phyloP scores from a whole-genome alignment of 2,797 vertebrate genomes.

The Chanos chanos region DNA sequence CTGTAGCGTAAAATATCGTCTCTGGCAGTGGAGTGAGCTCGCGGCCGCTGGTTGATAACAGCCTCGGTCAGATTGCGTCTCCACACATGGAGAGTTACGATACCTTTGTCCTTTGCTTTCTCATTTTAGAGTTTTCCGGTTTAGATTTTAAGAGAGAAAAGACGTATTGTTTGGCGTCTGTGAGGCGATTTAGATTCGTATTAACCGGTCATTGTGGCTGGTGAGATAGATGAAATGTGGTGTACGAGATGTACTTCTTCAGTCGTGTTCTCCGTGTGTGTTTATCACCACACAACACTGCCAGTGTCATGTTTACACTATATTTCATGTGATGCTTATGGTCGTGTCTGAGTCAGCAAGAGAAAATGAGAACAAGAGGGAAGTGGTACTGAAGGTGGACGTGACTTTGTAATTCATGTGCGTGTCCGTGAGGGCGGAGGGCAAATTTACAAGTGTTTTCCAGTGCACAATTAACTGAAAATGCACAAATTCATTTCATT shows the following conservation, averaged over 20 bases:
- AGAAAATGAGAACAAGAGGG: no score
- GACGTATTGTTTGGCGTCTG: not conserved
- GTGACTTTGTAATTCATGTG: no score
- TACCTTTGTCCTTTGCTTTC: slow-evolving; percentile 12
- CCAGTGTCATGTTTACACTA: slow-evolving; percentile 26
- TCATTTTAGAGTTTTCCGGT: not conserved
- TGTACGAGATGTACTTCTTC: slow-evolving; percentile 4
- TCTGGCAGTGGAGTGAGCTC: no score
- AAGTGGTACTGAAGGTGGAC: not conserved
- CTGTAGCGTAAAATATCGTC: no score
- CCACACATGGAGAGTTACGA: not conserved
- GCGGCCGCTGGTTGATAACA: no score
- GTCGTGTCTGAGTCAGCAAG: not conserved
- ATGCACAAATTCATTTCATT: no score
- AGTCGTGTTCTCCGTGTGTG: slow-evolving; percentile 1
- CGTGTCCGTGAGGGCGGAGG: no score
- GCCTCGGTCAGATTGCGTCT: not conserved
- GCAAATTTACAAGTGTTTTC: no score
- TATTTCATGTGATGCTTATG: slow-evolving; percentile 10
- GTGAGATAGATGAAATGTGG: not conserved
- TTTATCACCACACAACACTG: not conserved
- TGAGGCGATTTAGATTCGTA: slow-evolving; percentile 5
- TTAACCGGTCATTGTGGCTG: not conserved
- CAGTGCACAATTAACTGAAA: no score
- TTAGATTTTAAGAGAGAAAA: not conserved